A percentile compares a stretch with the other conserved stretches of the same genome.
Conservation (phyloP, 2,113 vertebrate genomes). For the Misgurnus mizolepis region DNA sequence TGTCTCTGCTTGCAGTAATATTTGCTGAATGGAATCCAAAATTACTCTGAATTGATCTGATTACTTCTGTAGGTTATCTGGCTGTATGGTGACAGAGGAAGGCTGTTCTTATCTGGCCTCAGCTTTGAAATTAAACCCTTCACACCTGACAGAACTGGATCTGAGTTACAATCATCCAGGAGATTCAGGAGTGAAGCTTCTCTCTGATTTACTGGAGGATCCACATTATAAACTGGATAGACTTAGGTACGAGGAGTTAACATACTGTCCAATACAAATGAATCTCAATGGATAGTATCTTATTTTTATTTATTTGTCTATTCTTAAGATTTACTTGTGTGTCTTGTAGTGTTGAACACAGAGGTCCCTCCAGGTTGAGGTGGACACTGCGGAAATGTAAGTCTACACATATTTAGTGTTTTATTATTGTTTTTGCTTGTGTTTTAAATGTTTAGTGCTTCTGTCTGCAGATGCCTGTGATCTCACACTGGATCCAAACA, state of each 20-base stretch:
- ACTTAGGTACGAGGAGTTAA: not conserved
- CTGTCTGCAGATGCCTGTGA: slow-evolving; percentile 1
- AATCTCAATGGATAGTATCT: too few species aligned
- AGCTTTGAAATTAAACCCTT: not conserved
- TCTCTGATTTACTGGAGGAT: too few species aligned
- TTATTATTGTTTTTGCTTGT: not conserved
- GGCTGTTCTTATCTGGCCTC: not conserved
- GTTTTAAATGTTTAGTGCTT: not conserved
- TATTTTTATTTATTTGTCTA: too few species aligned
- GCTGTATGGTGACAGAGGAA: not conserved
- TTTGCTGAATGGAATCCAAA: too few species aligned
- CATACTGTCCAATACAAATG: too few species aligned
- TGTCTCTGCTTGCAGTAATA: too few species aligned
- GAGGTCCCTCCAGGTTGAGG: not conserved
- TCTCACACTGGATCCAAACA: slow-evolving; percentile 11
- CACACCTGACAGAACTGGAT: not conserved
- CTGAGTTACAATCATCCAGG: not conserved
- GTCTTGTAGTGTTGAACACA: not conserved
- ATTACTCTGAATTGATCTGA: too few species aligned
- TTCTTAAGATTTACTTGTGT: too few species aligned
- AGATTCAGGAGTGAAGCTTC: not conserved
- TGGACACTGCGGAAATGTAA: not conserved
- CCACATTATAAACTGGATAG: not conserved
- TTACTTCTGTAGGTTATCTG: not conserved
- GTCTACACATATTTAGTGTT: not conserved